Conservation (phyloP, 2,113 vertebrate genomes). For the Corythaixoides concolor region DNA sequence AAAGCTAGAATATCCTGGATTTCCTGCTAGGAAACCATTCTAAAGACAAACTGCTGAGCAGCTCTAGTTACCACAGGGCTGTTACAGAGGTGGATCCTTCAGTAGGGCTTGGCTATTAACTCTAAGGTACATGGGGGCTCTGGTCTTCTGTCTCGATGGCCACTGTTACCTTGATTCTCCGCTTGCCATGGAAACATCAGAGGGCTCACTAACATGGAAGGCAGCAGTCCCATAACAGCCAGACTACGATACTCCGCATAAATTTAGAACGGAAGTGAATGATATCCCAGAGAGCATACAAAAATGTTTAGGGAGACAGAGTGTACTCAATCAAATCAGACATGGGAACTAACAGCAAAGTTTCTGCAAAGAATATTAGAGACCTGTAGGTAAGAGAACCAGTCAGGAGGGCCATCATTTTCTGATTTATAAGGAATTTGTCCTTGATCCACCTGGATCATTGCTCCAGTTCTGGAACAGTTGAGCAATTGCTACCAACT, state of each 20-base stretch:
- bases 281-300: neutral
- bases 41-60: neutral
- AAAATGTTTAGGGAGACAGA: neutral
- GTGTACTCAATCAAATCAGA: neutral
- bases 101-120: neutral
- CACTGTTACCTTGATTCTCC: neutral
- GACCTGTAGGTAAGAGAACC: neutral
- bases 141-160: neutral
- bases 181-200: neutral
- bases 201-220: neutral
- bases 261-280: neutral
- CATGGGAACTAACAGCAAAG: neutral
- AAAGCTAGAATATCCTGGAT: neutral
- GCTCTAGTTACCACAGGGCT: neutral
- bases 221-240: neutral
- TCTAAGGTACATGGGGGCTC: neutral
- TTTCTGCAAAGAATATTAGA: neutral
- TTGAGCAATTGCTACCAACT: neutral
- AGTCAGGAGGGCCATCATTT: neutral
- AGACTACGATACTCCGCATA: accelerated
- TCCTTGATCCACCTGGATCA: neutral
- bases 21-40: neutral
- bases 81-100: neutral
- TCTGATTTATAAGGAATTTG: neutral
- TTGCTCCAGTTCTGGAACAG: neutral